phyloP scores from a whole-genome alignment of 2,113 vertebrate species.

The Dicentrarchus labrax region DNA sequence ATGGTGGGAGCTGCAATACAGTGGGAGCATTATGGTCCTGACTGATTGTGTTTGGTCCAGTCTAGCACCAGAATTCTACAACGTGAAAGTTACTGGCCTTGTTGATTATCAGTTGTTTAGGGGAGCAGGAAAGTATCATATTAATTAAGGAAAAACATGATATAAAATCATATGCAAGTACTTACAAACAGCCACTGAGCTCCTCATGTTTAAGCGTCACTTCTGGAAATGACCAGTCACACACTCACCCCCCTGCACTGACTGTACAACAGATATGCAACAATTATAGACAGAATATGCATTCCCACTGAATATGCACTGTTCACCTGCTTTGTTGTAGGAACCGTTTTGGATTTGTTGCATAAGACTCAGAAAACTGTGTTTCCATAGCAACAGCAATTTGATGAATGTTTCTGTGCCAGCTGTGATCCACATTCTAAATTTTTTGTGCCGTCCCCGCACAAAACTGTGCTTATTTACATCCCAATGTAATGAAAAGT shows the following conservation, averaged over 20 bases:
- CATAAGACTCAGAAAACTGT: slow-evolving; percentile 48
- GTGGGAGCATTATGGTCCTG: not conserved
- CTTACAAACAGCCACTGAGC: no score
- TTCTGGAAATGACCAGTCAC: not conserved
- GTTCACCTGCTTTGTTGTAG: slow-evolving; percentile 44
- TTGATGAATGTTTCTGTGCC: slow-evolving; percentile 54
- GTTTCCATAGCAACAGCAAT: slow-evolving; percentile 77
- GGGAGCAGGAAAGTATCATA: not conserved
- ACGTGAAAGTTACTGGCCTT: not conserved
- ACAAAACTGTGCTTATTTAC: slow-evolving; percentile 18
- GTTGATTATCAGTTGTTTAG: not conserved
- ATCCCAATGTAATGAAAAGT: not conserved
- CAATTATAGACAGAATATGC: not conserved
- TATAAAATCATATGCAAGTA: not conserved
- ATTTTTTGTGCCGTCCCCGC: slow-evolving; percentile 41
- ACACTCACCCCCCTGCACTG: not conserved
- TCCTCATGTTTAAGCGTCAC: no score
- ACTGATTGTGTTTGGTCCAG: not conserved
- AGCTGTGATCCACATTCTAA: slow-evolving; percentile 54
- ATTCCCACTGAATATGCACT: not conserved
- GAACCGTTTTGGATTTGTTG: slow-evolving; percentile 60
- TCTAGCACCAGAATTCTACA: not conserved
- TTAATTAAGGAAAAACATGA: not conserved
- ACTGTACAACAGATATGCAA: not conserved
- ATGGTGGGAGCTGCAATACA: not conserved